Evolutionary conservation across 2,888 invertebrate species (phyloP).

Genomic region (Erebia ligea): DNA sequence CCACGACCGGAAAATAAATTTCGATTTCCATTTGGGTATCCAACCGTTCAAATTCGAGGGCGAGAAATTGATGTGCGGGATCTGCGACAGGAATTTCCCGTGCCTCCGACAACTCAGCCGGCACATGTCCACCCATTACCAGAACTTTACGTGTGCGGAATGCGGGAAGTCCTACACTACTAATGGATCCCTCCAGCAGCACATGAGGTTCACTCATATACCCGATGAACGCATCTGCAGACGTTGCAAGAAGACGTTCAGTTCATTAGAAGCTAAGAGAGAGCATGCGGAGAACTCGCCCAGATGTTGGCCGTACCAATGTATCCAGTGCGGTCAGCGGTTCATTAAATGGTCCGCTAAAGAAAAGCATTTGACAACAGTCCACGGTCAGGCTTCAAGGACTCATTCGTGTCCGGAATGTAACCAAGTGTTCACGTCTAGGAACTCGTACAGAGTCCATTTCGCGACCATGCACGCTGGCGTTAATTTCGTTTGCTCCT

Average conservation of each 20-base stretch:
- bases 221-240: constrained; percentile 48
- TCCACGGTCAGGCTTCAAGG: constrained; percentile 48
- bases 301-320: constrained; percentile 53
- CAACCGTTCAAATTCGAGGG: constrained; percentile 53
- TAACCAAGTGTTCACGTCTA: constrained; percentile 45
- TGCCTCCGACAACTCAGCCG: constrained; percentile 52
- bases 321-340: constrained; percentile 50
- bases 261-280: constrained; percentile 47
- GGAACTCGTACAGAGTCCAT: constrained; percentile 49
- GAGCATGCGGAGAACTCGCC: constrained; percentile 47
- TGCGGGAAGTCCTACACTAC: constrained; percentile 57
- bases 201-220: constrained; percentile 48
- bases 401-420: constrained; percentile 54
- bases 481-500: constrained; percentile 42
- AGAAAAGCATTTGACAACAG: constrained; percentile 49
- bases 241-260: constrained; percentile 52
- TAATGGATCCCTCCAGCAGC: constrained; percentile 46
- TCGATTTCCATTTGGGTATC: constrained; percentile 50
- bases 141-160: constrained; percentile 54
- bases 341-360: constrained; percentile 51
- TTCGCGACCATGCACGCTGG: constrained; percentile 52
- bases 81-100: constrained; percentile 52
- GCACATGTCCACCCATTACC: constrained; percentile 55
- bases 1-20: constrained; percentile 49
- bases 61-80: constrained; percentile 48